phyloP scores from a whole-genome alignment of 92 coral and sea anemone genomes.

The Heliopora coerulea region DNA sequence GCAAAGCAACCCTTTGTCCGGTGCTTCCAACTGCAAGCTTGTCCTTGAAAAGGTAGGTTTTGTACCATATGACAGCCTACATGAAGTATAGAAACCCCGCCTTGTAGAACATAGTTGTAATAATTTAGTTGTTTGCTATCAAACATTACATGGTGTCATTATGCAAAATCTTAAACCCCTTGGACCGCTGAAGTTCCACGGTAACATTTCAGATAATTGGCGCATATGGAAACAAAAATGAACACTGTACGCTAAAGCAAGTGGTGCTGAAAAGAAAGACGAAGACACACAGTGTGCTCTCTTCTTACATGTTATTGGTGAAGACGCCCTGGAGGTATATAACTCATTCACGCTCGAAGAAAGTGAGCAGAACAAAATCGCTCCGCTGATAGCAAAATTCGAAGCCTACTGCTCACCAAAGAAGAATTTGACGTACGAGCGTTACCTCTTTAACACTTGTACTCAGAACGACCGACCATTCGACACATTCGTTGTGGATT shows the following conservation, averaged over 20 bases:
- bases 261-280: background rate
- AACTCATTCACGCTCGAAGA: slow-evolving; percentile 8
- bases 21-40: too few relatives aligned
- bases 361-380: background rate
- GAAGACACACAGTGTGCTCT: slow-evolving; percentile 9
- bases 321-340: slow-evolving; percentile 14
- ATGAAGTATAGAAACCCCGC: too few relatives aligned
- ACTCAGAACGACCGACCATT: background rate
- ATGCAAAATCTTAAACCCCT: background rate
- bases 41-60: too few relatives aligned
- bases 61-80: too few relatives aligned
- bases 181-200: background rate
- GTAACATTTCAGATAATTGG: background rate
- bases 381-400: slow-evolving; percentile 1
- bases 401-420: slow-evolving; percentile 21
- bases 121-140: too few relatives aligned
- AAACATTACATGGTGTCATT: too few relatives aligned
- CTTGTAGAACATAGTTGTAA: too few relatives aligned
- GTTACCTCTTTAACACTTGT: slow-evolving; percentile 6
- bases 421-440: slow-evolving; percentile 22
- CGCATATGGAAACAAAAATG: background rate
- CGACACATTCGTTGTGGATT: background rate
- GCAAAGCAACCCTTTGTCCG: too few relatives aligned
- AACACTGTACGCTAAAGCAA: background rate
- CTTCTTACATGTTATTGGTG: slow-evolving; percentile 7